Conservation (phyloP, 2,888 invertebrate genomes). For the Drosophila maculinotata region DNA sequence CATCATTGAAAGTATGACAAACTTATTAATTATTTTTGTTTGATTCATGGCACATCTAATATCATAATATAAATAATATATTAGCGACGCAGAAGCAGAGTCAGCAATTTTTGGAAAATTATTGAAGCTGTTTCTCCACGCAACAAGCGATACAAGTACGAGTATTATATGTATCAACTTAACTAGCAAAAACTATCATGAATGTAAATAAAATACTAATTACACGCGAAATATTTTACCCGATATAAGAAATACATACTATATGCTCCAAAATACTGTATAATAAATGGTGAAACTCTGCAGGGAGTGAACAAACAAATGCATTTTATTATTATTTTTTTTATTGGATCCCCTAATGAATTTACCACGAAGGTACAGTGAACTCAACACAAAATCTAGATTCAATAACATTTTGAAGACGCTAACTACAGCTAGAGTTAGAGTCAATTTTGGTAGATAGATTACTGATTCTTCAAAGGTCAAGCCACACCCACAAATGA, state of each 20-base stretch:
- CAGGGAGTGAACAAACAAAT: constrained; percentile 50
- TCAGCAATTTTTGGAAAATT: constrained; percentile 55
- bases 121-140: constrained; percentile 29
- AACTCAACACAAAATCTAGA: no score
- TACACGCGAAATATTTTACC: constrained; percentile 64
- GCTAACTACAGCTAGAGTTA: no score
- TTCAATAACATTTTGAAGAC: no score
- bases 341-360: no score
- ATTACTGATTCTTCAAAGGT: no score
- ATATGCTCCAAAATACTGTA: constrained; percentile 59
- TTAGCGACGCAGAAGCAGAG: constrained; percentile 31
- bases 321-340: background rate
- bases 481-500: no score
- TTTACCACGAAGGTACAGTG: no score
- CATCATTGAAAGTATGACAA: constrained; percentile 76
- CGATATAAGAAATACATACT: constrained; percentile 45
- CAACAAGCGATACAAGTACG: constrained; percentile 20
- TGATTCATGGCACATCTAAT: constrained; percentile 19
- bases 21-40: constrained; percentile 22
- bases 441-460: no score
- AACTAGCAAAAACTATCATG: constrained; percentile 47
- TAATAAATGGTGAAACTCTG: constrained; percentile 60
- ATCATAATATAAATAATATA: constrained; percentile 20
- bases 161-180: constrained; percentile 40
- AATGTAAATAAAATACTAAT: constrained; percentile 68